Conservation (phyloP, 2,113 vertebrate species). For the Thamnophis sirtalis region DNA sequence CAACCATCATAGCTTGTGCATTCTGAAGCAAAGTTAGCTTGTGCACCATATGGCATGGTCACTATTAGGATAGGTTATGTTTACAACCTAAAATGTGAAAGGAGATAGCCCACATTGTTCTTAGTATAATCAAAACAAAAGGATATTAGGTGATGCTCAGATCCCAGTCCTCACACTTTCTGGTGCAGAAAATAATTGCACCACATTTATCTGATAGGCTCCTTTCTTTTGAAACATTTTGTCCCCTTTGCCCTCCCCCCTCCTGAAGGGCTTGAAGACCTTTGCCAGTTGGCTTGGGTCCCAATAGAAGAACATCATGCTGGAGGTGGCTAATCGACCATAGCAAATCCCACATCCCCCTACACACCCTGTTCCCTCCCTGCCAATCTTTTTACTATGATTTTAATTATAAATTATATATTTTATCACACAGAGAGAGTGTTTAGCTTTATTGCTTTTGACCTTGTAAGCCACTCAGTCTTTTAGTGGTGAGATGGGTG, state of each 20-base stretch:
- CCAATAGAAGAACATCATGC: neutral
- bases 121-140: constrained; percentile 31
- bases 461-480: neutral
- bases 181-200: constrained; percentile 35
- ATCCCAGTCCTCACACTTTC: constrained; percentile 17
- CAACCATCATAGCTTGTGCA: neutral
- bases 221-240: too few species aligned
- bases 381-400: neutral
- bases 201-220: neutral
- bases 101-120: constrained; percentile 15
- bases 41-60: neutral
- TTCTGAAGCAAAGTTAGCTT: neutral
- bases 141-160: constrained; percentile 6
- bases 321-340: neutral
- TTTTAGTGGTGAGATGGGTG: neutral
- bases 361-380: neutral
- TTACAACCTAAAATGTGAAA: neutral
- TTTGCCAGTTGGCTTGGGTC: neutral
- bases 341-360: neutral
- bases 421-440: neutral
- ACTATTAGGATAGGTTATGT: neutral
- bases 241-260: too few species aligned
- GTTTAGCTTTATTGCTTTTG: neutral
- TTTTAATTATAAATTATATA: neutral
- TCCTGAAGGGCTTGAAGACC: neutral